These are phyloP conservation scores for Muschampia plurimacula DNA, from an alignment of 2,888 invertebrate genomes.

Conservation along the genomic window DNA sequence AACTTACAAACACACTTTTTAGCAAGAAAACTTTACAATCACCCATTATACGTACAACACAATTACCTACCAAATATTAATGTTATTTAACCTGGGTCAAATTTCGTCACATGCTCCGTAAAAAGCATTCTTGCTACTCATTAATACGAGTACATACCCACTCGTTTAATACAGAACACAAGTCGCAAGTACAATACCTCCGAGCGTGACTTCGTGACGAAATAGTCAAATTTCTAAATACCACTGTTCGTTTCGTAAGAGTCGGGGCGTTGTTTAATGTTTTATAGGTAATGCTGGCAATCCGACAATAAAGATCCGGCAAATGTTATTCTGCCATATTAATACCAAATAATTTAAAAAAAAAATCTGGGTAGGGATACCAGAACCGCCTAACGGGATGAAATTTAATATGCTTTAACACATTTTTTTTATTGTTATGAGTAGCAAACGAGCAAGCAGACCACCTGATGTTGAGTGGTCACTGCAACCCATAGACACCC, in stretches of 20 bases:
- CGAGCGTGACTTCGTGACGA: constrained; percentile 13
- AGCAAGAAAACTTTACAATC: not conserved
- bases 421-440: too few relatives aligned
- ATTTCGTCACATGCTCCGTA: not conserved
- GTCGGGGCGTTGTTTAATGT: not conserved
- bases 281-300: not conserved
- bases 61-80: not conserved
- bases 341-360: too few relatives aligned
- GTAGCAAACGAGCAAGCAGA: too few relatives aligned
- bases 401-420: too few relatives aligned
- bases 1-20: not conserved
- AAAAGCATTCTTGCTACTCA: not conserved
- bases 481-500: too few relatives aligned
- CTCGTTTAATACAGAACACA: not conserved
- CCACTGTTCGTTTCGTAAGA: not conserved
- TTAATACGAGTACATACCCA: not conserved
- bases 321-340: too few relatives aligned
- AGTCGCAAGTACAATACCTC: not conserved
- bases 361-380: too few relatives aligned
- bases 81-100: not conserved
- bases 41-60: not conserved
- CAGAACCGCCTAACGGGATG: too few relatives aligned
- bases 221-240: constrained; percentile 11
- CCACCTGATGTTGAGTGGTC: too few relatives aligned
- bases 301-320: too few relatives aligned